Base-by-base conservation (phyloP, 2,888 invertebrate species). In the Helicoverpa assulta region DNA sequence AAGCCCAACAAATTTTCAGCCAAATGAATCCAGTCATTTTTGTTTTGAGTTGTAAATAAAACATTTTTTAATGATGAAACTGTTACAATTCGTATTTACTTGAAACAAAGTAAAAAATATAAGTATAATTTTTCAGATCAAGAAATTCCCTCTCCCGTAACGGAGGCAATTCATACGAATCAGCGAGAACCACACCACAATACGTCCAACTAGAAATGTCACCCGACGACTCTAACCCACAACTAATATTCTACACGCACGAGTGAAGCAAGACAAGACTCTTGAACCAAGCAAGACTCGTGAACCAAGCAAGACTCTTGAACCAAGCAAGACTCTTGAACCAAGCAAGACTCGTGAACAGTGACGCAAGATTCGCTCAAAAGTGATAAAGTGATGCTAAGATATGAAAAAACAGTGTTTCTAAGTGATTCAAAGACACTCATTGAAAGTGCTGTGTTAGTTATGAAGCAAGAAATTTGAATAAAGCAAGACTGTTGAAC, bases 161-260 rank as follows among this genome's bases (percentile, higher is more conserved):
- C 55, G 91, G 94, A 1, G 89, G 91, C 21, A 88, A 88, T 55
- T 85, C 88, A 0, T 94, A 95, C 81, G 96, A 96, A 77, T 96
- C 96, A 59, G 96, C 95, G 0, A 86, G 95, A 47, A 94, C 96
- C 0, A 94, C 95, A 0, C 94, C 95, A 0, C 96, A 96, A 69
- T 96, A 85, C 63, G 95, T 96, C 0, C 96, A 96, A 65, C 81
- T 96, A 10, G 96, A 96, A 75, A 92, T 95, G 81, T 94, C 95
- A 0, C 95, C 93, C 0, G 96, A 96, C 67, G 96, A 96, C 76
- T 98, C 98, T 65, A 97, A 97, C 91, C 97, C 97, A 80, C 98
- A 98, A 84, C 97, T 98, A 86, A 98, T 98, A 89, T 98, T 98
- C 88, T 98, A 98, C 94, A 97, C 98, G 72, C 98, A 98, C 73